Percentiles rank a stretch among this genome's conserved stretches.
phyloP scores from a whole-genome alignment of 2,797 vertebrate genomes.

The Scleropages formosus region DNA sequence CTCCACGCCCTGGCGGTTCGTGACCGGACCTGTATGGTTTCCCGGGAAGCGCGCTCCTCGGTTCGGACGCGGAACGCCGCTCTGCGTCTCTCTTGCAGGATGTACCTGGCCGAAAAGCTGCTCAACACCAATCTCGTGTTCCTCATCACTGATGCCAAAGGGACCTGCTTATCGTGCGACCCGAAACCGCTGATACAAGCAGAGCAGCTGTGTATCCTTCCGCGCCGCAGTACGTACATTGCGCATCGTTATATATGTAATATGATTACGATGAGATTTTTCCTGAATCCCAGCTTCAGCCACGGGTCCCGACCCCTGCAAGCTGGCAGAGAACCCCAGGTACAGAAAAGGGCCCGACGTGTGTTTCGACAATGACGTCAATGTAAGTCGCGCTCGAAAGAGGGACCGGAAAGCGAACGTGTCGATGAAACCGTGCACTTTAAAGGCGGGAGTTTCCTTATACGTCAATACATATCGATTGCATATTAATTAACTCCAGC shows the following conservation, averaged over 20 bases:
- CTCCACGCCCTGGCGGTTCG: too few species aligned
- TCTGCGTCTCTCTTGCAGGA: slow-evolving; percentile 66
- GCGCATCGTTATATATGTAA: too few species aligned
- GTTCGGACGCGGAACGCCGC: too few species aligned
- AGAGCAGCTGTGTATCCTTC: slow-evolving; percentile 98
- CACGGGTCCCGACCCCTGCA: slow-evolving; percentile 90
- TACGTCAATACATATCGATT: slow-evolving; percentile 2
- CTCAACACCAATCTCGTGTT: slow-evolving; percentile 95
- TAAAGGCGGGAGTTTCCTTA: not conserved
- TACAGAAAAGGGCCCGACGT: slow-evolving; percentile 93
- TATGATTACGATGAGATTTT: too few species aligned
- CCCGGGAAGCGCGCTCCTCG: too few species aligned
- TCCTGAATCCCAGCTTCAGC: slow-evolving; percentile 74
- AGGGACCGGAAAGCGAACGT: not conserved
- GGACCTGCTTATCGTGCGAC: slow-evolving; percentile 88
- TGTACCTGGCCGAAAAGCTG: slow-evolving; percentile 93
- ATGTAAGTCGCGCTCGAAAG: slow-evolving; percentile 71
- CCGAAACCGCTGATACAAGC: slow-evolving; percentile 87
- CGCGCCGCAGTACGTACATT: too few species aligned
- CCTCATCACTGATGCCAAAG: slow-evolving; percentile 91
- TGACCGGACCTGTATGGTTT: too few species aligned
- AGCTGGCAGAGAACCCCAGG: slow-evolving; percentile 91
- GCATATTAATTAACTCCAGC: slow-evolving; percentile 21
- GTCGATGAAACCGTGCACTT: not conserved
- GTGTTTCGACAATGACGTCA: slow-evolving; percentile 90